Evolutionary conservation across 1,140 invertebrate genomes (phyloP).

Genomic region (Macrobrachium rosenbergii): DNA sequence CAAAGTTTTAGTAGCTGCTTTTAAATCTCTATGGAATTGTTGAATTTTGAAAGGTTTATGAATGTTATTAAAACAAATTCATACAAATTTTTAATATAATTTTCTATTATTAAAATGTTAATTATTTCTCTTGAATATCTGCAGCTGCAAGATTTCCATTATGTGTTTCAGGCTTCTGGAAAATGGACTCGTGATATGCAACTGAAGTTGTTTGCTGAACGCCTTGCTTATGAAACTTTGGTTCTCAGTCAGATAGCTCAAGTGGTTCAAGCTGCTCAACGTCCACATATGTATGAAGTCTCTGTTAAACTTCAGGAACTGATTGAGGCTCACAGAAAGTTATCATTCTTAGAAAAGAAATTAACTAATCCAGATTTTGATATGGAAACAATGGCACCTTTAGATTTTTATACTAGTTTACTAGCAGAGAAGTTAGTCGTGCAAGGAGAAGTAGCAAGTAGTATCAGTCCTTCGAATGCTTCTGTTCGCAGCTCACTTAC

Average conservation of each 20-base stretch:
- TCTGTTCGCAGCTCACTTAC: neutral
- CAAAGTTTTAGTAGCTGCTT: too few species aligned
- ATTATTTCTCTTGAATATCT: too few species aligned
- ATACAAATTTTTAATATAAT: too few species aligned
- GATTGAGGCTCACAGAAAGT: slow-evolving; percentile 72
- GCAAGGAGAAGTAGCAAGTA: slow-evolving; percentile 56
- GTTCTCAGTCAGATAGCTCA: slow-evolving; percentile 75
- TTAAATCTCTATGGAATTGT: too few species aligned
- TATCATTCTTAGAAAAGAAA: slow-evolving; percentile 66
- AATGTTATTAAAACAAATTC: too few species aligned
- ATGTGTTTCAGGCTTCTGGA: slow-evolving; percentile 74
- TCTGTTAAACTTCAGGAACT: slow-evolving; percentile 76
- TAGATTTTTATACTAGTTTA: slow-evolving; percentile 66
- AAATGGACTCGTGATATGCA: slow-evolving; percentile 78
- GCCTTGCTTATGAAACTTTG: slow-evolving; percentile 82
- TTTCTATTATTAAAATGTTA: too few species aligned
- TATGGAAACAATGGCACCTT: slow-evolving; percentile 62
- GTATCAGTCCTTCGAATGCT: slow-evolving; percentile 24
- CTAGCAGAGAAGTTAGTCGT: slow-evolving; percentile 65
- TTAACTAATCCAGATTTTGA: slow-evolving; percentile 65
- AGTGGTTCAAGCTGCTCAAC: slow-evolving; percentile 68
- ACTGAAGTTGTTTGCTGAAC: slow-evolving; percentile 80
- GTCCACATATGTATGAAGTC: slow-evolving; percentile 79
- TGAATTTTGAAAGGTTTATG: too few species aligned
- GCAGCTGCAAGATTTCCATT: too few species aligned